phyloP scores from a whole-genome alignment of 2,113 vertebrate species.

The Tetraodon nigroviridis region DNA sequence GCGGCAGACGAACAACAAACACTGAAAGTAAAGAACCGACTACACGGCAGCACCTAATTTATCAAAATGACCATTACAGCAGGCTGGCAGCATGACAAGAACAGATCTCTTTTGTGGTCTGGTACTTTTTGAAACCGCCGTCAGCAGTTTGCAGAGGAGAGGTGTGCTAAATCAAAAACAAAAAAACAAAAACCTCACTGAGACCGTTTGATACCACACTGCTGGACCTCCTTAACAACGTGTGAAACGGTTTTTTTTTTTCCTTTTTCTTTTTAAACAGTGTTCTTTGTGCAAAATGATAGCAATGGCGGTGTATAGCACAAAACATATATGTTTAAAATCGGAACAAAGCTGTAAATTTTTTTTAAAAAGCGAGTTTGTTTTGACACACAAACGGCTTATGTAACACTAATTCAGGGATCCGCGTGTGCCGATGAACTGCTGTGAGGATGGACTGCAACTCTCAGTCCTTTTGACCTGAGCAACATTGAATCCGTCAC shows the following conservation, averaged over 20 bases:
- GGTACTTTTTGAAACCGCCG: slow-evolving; percentile 13
- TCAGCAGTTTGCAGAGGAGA: slow-evolving; percentile 39
- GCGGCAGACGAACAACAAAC: slow-evolving; percentile 32
- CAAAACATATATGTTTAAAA: slow-evolving; percentile 26
- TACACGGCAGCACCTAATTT: slow-evolving; percentile 11
- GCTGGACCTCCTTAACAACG: slow-evolving; percentile 41
- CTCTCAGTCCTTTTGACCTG: slow-evolving; percentile 69
- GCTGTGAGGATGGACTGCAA: slow-evolving; percentile 53
- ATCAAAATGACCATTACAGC: slow-evolving; percentile 68
- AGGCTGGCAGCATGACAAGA: slow-evolving; percentile 61
- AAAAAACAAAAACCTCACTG: slow-evolving; percentile 13
- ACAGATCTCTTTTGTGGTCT: slow-evolving; percentile 11
- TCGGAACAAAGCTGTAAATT: slow-evolving; percentile 42
- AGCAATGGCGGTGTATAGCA: slow-evolving; percentile 63
- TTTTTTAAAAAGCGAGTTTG: slow-evolving; percentile 37
- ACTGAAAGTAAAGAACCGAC: slow-evolving; percentile 12
- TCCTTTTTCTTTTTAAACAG: slow-evolving; percentile 30
- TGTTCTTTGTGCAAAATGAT: slow-evolving; percentile 69
- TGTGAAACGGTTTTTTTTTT: slow-evolving; percentile 45
- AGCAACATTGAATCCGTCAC: slow-evolving; percentile 67
- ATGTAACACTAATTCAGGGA: slow-evolving; percentile 55
- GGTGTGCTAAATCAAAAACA: slow-evolving; percentile 25
- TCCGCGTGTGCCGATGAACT: slow-evolving; percentile 60
- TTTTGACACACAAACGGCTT: slow-evolving; percentile 49
- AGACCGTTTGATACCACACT: slow-evolving; percentile 50